Base-by-base conservation (phyloP, 2,797 vertebrate species). In the Loriculus beryllinus region DNA sequence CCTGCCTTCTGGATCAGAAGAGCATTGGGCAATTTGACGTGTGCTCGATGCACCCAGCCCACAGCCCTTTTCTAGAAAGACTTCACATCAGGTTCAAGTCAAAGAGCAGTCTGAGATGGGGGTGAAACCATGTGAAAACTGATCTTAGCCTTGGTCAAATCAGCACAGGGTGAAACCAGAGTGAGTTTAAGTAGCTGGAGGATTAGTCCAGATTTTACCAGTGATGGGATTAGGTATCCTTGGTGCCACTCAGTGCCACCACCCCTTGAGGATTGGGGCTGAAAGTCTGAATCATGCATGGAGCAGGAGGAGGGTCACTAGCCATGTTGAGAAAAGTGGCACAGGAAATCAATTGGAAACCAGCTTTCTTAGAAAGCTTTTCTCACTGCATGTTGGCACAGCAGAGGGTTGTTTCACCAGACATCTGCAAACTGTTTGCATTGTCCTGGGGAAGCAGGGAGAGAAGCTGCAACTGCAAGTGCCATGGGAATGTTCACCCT, bases 21-120 rank as follows among this genome's bases (percentile, higher is more conserved):
- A 72, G 7, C 21, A 71, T 28, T 0, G 2, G 42, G 17, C 0
- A 4, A 70, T 33, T 26, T 9, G 1, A 11, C 16, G 3, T 4
- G 26, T 31, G 33, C 43, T 76, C 57, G 28, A 25, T 45, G 29
- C 18, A 33, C 19, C 37, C 82, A 56, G 7, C 5, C 4, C 64
- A 19, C 42, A 59, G 35, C 25, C 29, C n/a, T 62, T 86, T 79
- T 15, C 65, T 68, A 43, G 40, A n/a, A 13, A 12, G 33, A 31
- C 12, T 70, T 35, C 10, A 2, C 8, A 29, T 12, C 25, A 47
- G 9, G 31, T 25, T 65, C 54, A 40, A 43, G 16, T 23, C 28
- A 19, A 42, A 51, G 59, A 45, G 16, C 59, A 45, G 23, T 11
- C 19, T 25, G 33, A n/a, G 15, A 12, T 14, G 4, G 43, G 25